A percentile compares a stretch with the other conserved stretches of the same genome.
Evolutionary conservation across 2,888 invertebrate species (phyloP).

Genomic region (Plagodis pulveraria): DNA sequence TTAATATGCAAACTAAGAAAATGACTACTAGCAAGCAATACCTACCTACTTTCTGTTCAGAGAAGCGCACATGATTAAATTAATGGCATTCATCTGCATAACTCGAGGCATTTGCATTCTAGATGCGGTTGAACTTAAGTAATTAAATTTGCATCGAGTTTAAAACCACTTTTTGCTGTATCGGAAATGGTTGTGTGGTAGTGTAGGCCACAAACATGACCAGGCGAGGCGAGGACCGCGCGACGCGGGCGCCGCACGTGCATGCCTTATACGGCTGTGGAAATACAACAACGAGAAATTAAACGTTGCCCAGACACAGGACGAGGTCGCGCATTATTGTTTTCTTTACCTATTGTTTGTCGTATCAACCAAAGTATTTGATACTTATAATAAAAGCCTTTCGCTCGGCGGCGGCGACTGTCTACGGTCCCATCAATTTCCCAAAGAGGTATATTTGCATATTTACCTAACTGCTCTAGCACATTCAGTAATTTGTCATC

Average conservation of each 20-base stretch:
- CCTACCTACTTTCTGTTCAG: slow-evolving; percentile 19
- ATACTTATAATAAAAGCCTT: no score
- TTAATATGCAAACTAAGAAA: slow-evolving; percentile 19
- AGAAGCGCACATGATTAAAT: slow-evolving; percentile 19
- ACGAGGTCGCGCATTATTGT: slow-evolving; percentile 65
- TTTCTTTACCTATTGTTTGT: slow-evolving; percentile 56
- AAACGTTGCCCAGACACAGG: slow-evolving; percentile 60
- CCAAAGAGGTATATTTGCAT: no score
- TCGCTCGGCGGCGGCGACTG: no score
- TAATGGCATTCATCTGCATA: slow-evolving; percentile 31
- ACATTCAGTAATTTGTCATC: no score
- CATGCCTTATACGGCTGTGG: slow-evolving; percentile 72
- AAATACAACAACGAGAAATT: slow-evolving; percentile 78
- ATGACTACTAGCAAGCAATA: slow-evolving; percentile 6
- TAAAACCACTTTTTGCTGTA: slow-evolving; percentile 40
- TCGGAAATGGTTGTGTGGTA: slow-evolving; percentile 43
- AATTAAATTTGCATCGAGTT: slow-evolving; percentile 33
- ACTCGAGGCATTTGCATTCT: slow-evolving; percentile 33
- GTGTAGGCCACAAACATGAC: slow-evolving; percentile 45
- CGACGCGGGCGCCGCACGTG: slow-evolving; percentile 65
- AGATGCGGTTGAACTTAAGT: slow-evolving; percentile 26
- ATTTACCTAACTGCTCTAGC: no score
- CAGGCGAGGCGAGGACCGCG: slow-evolving; percentile 20
- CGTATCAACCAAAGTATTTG: slow-evolving; percentile 32
- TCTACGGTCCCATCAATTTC: no score